These are phyloP conservation scores for Glaucidium brasilianum DNA, from an alignment of 2,113 vertebrate genomes.

Conservation along the genomic window DNA sequence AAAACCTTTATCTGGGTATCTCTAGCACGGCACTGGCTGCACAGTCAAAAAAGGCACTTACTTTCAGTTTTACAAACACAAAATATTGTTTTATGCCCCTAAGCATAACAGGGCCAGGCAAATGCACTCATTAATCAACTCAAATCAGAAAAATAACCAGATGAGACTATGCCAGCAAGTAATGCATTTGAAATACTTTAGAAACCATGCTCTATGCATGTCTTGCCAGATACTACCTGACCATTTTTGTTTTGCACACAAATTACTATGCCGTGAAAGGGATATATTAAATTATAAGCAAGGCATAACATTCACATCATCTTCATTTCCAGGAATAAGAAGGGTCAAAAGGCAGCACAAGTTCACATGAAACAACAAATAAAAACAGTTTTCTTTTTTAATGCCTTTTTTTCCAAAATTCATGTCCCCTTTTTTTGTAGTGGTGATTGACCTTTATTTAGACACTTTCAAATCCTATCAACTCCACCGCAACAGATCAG, in stretches of 20 bases:
- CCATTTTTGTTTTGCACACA: background rate
- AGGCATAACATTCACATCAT: background rate
- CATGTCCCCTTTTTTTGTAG: background rate
- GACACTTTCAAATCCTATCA: background rate
- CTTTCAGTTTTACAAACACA: background rate
- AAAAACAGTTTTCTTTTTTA: background rate
- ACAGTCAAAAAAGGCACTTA: background rate
- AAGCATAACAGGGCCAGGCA: background rate
- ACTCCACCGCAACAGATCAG: background rate
- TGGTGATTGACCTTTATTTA: background rate
- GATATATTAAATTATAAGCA: background rate
- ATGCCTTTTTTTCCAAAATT: background rate
- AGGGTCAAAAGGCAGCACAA: background rate
- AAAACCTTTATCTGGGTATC: background rate
- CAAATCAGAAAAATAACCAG: background rate
- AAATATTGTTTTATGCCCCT: background rate
- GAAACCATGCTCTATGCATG: background rate
- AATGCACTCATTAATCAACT: background rate
- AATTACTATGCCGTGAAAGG: background rate
- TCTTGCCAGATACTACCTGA: background rate
- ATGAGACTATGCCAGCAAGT: background rate
- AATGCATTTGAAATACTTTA: background rate
- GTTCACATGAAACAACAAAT: background rate
- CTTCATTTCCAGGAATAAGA: background rate
- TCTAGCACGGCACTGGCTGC: background rate